Conservation (phyloP, 1,140 invertebrate species). For the Dendrolimus kikuchii region DNA sequence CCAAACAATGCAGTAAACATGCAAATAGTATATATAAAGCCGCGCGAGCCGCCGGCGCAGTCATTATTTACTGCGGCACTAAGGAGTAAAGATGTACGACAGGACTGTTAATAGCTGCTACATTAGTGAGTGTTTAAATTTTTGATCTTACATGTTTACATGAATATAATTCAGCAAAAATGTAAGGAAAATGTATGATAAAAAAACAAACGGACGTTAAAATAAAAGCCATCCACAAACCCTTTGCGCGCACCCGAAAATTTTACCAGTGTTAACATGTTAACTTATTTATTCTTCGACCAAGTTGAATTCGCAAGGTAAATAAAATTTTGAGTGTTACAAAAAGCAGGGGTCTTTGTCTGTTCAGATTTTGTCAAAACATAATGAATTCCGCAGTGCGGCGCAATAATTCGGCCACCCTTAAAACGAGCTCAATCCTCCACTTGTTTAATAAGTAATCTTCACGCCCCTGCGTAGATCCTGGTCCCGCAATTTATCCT, state of each 20-base stretch:
- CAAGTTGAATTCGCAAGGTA: conserved; percentile 7
- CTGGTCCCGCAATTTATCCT: conserved; percentile 11
- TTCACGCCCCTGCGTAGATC: conserved; percentile 12
- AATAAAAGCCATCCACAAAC: not conserved
- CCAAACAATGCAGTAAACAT: not conserved
- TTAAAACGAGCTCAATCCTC: conserved; percentile 16
- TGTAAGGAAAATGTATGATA: conserved; percentile 1
- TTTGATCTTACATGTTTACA: conserved; percentile 1
- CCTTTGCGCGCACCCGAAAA: not conserved
- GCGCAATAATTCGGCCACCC: conserved; percentile 25
- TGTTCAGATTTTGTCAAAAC: conserved; percentile 15
- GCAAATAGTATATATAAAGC: not conserved
- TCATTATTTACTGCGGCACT: no score
- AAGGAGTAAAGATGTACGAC: conserved; percentile 8
- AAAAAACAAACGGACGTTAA: not conserved
- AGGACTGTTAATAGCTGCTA: conserved; percentile 3
- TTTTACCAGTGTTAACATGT: no score
- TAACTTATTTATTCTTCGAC: not conserved
- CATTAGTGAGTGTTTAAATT: conserved; percentile 6
- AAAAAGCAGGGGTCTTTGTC: conserved; percentile 8
- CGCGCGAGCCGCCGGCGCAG: not conserved
- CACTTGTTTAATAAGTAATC: conserved; percentile 23
- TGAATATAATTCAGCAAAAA: no score
- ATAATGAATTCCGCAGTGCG: conserved; percentile 39
- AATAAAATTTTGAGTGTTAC: conserved; percentile 8